phyloP scores from a whole-genome alignment of 1,140 invertebrate species.

The Spodoptera frugiperda region DNA sequence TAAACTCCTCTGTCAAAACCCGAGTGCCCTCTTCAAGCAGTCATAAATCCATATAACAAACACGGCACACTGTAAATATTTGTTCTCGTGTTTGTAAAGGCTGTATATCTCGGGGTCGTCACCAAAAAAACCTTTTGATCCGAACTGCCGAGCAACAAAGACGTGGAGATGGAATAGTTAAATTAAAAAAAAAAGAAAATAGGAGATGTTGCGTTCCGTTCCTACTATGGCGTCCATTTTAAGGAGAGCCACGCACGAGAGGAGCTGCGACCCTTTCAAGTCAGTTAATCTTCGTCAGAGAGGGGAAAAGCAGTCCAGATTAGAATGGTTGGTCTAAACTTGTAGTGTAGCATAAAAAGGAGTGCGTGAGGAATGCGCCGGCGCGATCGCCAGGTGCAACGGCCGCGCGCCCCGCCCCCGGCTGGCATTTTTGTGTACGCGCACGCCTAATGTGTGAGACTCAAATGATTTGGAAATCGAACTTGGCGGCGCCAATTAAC shows the following conservation, averaged over 20 bases:
- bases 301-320: slow-evolving; percentile 50
- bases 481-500: slow-evolving; percentile 61
- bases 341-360: slow-evolving; percentile 74
- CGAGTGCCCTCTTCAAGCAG: slow-evolving; percentile 54
- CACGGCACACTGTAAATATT: slow-evolving; percentile 66
- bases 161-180: slow-evolving; percentile 61
- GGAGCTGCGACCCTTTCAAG: slow-evolving; percentile 48
- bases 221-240: slow-evolving; percentile 51
- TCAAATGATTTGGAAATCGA: slow-evolving; percentile 58
- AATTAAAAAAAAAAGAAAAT: slow-evolving; percentile 62
- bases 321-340: slow-evolving; percentile 63
- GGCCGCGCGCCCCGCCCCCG: slow-evolving; percentile 68
- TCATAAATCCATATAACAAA: slow-evolving; percentile 66
- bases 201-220: slow-evolving; percentile 59
- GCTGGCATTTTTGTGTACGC: slow-evolving; percentile 71
- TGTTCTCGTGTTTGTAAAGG: slow-evolving; percentile 51
- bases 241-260: slow-evolving; percentile 47
- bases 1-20: slow-evolving; percentile 59
- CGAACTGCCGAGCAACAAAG: slow-evolving; percentile 58
- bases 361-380: slow-evolving; percentile 79
- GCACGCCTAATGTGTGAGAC: slow-evolving; percentile 64
- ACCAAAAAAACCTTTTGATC: slow-evolving; percentile 60
- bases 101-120: slow-evolving; percentile 40
- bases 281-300: slow-evolving; percentile 45
- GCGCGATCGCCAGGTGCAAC: slow-evolving; percentile 75